Conservation (phyloP, 1,140 invertebrate genomes). For the Drosophila murphyi region DNA sequence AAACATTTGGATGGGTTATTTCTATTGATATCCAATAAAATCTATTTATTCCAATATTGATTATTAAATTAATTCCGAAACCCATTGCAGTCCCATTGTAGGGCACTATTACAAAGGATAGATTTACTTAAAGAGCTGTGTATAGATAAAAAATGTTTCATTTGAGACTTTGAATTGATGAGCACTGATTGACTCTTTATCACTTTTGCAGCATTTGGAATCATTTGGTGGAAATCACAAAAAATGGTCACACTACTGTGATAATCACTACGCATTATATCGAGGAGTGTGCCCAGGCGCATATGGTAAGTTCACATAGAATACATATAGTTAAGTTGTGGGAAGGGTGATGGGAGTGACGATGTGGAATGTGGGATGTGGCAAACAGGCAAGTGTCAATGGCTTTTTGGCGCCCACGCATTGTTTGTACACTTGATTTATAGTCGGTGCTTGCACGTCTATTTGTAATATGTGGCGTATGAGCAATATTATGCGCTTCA, state of each 20-base stretch:
- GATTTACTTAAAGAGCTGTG: neutral
- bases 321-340: neutral
- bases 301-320: conserved; percentile 87
- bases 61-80: too few species aligned
- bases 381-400: conserved; percentile 61
- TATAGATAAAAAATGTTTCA: neutral
- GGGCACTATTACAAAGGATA: too few species aligned
- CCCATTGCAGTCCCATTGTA: too few species aligned
- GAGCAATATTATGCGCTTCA: conserved; percentile 69
- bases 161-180: neutral
- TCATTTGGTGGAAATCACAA: conserved; percentile 95
- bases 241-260: conserved; percentile 94
- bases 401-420: conserved; percentile 70
- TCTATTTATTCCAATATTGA: too few species aligned
- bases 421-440: conserved; percentile 75
- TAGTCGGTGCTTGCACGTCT: conserved; percentile 61
- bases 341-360: neutral
- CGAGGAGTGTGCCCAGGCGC: conserved; percentile 97
- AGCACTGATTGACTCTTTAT: conserved; percentile 53
- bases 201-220: conserved; percentile 93
- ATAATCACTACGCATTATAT: conserved; percentile 99
- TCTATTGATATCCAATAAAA: too few species aligned
- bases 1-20: too few species aligned
- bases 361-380: neutral
- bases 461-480: conserved; percentile 76